Percentiles rank a stretch among this genome's conserved stretches.
phyloP scores from a whole-genome alignment of 2,797 vertebrate species.

The Nasua narica region DNA sequence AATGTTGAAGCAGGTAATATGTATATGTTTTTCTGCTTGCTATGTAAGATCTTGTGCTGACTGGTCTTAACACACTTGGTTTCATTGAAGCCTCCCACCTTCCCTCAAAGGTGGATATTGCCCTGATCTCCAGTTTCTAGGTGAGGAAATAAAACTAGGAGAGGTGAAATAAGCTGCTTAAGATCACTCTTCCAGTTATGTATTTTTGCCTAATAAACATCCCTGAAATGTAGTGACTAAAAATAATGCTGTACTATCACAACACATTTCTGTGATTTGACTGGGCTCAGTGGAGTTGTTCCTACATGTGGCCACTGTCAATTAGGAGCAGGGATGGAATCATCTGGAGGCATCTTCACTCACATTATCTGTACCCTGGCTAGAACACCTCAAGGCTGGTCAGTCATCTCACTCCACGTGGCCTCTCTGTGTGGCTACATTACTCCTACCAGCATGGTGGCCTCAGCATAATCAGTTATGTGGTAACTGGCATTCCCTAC shows the following conservation, averaged over 20 bases:
- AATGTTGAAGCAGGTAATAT: background rate
- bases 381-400: background rate
- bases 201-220: background rate
- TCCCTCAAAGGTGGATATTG: background rate
- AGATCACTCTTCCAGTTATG: background rate
- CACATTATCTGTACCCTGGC: background rate
- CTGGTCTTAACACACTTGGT: background rate
- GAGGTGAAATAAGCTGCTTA: background rate
- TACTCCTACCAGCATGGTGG: background rate
- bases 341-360: background rate
- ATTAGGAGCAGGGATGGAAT: background rate
- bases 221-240: background rate
- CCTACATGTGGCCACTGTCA: background rate
- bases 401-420: background rate
- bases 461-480: background rate
- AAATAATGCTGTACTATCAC: background rate
- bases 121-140: background rate
- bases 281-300: background rate
- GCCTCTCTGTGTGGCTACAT: background rate
- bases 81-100: background rate
- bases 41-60: background rate
- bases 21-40: background rate
- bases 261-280: background rate
- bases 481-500: background rate
- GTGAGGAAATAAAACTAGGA: background rate